Evolutionary conservation across 2,888 invertebrate genomes (phyloP).

Genomic region (Watsonalla cultraria): DNA sequence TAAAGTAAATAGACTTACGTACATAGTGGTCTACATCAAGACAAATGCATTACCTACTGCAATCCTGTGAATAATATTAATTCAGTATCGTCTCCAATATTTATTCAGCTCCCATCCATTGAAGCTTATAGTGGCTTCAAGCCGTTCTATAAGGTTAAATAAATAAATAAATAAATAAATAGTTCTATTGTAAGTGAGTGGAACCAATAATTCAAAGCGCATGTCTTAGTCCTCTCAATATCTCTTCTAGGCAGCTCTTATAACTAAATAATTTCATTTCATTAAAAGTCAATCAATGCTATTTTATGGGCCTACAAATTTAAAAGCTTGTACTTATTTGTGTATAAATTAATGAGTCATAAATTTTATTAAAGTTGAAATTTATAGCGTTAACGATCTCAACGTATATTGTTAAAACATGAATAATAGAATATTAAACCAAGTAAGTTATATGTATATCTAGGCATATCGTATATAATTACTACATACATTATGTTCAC

Average conservation of each 20-base stretch:
- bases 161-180: too few relatives aligned
- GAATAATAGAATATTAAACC: too few relatives aligned
- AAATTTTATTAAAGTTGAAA: too few relatives aligned
- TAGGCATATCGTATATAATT: too few relatives aligned
- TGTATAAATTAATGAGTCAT: too few relatives aligned
- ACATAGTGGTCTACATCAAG: not conserved
- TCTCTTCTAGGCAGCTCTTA: constrained; percentile 51
- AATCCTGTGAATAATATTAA: not conserved
- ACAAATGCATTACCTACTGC: constrained; percentile 25
- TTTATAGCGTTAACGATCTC: too few relatives aligned
- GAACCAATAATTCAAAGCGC: constrained; percentile 69
- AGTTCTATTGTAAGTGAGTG: constrained; percentile 61
- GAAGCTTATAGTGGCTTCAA: too few relatives aligned
- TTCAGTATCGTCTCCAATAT: constrained; percentile 47
- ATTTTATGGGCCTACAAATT: not conserved
- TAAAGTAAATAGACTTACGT: too few relatives aligned
- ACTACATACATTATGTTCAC: too few relatives aligned
- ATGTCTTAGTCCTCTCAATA: constrained; percentile 52
- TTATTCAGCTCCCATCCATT: constrained; percentile 68
- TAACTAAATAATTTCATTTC: constrained; percentile 2
- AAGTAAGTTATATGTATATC: too few relatives aligned
- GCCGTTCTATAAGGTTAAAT: too few relatives aligned
- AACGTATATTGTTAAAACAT: too few relatives aligned
- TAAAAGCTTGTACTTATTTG: not conserved
- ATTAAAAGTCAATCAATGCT: constrained; percentile 1